These are phyloP conservation scores for Bradypodion ventrale DNA, from an alignment of 2,797 vertebrate genomes.

Conservation along the genomic window DNA sequence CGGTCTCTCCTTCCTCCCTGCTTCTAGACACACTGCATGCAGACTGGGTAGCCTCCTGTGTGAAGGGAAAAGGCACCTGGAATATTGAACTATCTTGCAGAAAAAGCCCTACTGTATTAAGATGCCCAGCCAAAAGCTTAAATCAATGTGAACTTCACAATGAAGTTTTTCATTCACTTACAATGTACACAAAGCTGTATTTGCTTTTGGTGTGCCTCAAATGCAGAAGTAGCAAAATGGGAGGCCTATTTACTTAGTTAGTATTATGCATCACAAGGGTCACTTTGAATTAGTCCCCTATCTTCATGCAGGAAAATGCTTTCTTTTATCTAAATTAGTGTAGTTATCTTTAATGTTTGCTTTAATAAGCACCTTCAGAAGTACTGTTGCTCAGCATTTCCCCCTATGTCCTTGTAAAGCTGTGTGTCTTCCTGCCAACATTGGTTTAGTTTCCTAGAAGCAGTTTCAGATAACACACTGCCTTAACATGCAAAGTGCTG, in stretches of 20 bases:
- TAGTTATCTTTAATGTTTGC: constrained; percentile 5
- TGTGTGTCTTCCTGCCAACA: not conserved
- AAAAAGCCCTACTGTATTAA: not conserved
- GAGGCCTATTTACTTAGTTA: not conserved
- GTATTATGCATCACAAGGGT: not conserved
- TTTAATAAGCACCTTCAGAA: constrained; percentile 8
- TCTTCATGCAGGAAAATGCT: not conserved
- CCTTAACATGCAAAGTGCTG: not conserved
- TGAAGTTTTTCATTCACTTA: not conserved
- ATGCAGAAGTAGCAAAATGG: not conserved
- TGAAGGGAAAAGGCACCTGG: not conserved
- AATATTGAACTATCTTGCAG: not conserved
- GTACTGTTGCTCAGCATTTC: not conserved
- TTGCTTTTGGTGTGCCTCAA: not conserved
- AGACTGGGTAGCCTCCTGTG: not conserved
- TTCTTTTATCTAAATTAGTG: constrained; percentile 18
- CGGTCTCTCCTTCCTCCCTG: too few relatives aligned
- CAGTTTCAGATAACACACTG: constrained; percentile 7
- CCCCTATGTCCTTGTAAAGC: not conserved
- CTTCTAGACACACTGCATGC: not conserved
- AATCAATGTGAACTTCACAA: not conserved
- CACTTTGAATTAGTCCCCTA: not conserved
- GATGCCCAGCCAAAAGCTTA: not conserved
- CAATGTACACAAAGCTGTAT: not conserved
- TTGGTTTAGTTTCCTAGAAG: constrained; percentile 2